Percentiles rank a stretch among this genome's conserved stretches.
These are phyloP conservation scores for Protodeltote pygarga DNA, from an alignment of 2,888 invertebrate species.

Conservation along the genomic window DNA sequence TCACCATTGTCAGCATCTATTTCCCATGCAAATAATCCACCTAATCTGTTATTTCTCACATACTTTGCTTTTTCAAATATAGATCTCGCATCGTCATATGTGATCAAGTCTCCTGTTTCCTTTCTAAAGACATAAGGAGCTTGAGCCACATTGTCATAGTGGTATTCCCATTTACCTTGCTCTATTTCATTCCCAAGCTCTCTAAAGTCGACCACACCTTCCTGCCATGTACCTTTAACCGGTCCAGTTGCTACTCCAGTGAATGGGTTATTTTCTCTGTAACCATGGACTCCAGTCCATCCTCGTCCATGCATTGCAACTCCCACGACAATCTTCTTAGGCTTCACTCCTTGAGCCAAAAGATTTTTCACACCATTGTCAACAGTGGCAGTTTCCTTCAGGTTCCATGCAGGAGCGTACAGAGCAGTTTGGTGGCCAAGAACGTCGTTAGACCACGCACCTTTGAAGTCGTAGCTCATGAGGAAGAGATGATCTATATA, in stretches of 20 bases:
- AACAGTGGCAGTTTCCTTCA: conserved; percentile 81
- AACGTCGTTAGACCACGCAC: conserved; percentile 82
- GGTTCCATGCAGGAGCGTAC: conserved; percentile 78
- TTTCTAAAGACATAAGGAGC: conserved; percentile 81
- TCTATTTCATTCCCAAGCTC: conserved; percentile 79
- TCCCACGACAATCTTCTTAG: conserved; percentile 80
- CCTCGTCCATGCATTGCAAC: conserved; percentile 84
- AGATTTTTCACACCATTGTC: conserved; percentile 80
- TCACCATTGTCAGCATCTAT: conserved; percentile 83
- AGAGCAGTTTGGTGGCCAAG: conserved; percentile 79
- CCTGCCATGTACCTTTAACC: conserved; percentile 82
- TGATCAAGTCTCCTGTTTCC: conserved; percentile 77
- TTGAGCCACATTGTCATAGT: conserved; percentile 78
- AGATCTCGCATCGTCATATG: conserved; percentile 80
- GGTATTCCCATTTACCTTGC: conserved; percentile 79
- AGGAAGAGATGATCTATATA: conserved; percentile 84
- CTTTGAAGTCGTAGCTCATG: conserved; percentile 84
- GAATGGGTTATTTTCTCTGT: conserved; percentile 74
- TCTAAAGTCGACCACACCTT: conserved; percentile 82
- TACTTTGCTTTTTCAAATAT: conserved; percentile 82
- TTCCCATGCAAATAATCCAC: conserved; percentile 82
- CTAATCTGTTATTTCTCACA: conserved; percentile 79
- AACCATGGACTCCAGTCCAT: conserved; percentile 79
- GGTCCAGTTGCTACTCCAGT: conserved; percentile 80
- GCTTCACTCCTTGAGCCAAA: conserved; percentile 78